Evolutionary conservation across 2,113 vertebrate genomes (phyloP).

Genomic region (Odobenus rosmarus): DNA sequence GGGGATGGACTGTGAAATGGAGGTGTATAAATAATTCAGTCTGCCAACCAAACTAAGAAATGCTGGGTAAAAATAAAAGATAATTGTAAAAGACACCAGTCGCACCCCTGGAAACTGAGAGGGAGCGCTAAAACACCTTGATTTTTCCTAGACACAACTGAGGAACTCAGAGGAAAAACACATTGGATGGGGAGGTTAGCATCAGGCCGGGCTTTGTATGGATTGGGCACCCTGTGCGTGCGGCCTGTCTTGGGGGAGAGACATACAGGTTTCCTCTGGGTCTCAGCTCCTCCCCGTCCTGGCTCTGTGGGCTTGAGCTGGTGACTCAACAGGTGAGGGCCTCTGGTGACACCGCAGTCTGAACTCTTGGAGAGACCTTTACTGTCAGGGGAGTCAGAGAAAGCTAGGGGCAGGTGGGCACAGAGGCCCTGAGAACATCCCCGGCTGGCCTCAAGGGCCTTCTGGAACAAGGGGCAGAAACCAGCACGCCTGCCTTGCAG

Average conservation of each 20-base stretch:
- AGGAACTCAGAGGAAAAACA: conserved; percentile 58
- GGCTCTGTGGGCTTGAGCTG: accelerated
- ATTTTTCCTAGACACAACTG: conserved; percentile 74
- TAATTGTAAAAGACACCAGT: conserved; percentile 68
- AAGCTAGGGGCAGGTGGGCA: background rate
- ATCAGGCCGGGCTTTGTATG: background rate
- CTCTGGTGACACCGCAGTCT: background rate
- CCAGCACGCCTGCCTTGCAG: background rate
- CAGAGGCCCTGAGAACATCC: background rate
- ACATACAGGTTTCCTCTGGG: background rate
- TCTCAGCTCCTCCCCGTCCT: background rate
- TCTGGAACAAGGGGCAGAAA: background rate
- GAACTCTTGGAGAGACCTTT: background rate
- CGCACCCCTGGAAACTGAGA: conserved; percentile 54
- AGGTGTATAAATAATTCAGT: conserved; percentile 41
- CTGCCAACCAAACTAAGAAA: conserved; percentile 59
- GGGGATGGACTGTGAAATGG: conserved; percentile 63
- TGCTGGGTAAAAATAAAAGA: conserved; percentile 67
- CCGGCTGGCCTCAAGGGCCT: background rate
- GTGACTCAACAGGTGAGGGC: background rate
- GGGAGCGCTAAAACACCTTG: conserved; percentile 58
- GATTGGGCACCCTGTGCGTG: no score
- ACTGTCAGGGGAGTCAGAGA: accelerated
- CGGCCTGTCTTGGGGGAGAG: background rate
- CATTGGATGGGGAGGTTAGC: background rate